Evolutionary conservation across 2,888 invertebrate species (phyloP).

Genomic region (Dioctria rufipes): DNA sequence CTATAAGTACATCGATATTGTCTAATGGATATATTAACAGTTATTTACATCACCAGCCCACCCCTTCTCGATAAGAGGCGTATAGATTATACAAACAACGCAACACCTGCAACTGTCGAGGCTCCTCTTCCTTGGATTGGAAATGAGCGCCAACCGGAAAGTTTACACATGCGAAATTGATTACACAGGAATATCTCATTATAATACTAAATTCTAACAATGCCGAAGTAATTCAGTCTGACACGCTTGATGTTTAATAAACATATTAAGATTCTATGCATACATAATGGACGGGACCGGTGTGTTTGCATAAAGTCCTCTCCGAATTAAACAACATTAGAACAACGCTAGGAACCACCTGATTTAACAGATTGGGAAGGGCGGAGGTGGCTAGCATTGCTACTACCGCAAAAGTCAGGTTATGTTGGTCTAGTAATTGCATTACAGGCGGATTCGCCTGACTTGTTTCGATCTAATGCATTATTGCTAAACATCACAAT

Average conservation of each 20-base stretch:
- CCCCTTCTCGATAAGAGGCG: not conserved
- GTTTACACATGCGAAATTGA: slow-evolving; percentile 44
- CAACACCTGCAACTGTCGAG: not conserved
- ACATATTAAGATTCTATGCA: slow-evolving; percentile 61
- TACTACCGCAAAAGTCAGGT: slow-evolving; percentile 43
- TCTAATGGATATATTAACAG: slow-evolving; percentile 53
- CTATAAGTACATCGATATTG: not conserved
- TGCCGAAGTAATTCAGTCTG: slow-evolving; percentile 60
- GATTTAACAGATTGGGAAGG: not conserved
- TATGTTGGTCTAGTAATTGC: slow-evolving; percentile 41
- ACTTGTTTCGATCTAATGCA: slow-evolving; percentile 42
- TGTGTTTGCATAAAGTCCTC: slow-evolving; percentile 60
- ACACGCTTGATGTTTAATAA: slow-evolving; percentile 62
- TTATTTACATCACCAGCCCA: slow-evolving; percentile 17
- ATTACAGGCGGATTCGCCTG: slow-evolving; percentile 48
- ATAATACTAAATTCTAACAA: slow-evolving; percentile 58
- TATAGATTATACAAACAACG: no score
- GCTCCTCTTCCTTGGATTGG: not conserved
- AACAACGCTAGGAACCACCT: slow-evolving; percentile 35
- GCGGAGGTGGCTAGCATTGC: not conserved
- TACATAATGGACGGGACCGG: slow-evolving; percentile 56
- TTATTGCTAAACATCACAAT: slow-evolving; percentile 31
- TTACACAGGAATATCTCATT: slow-evolving; percentile 52
- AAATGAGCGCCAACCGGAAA: slow-evolving; percentile 15
- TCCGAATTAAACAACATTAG: slow-evolving; percentile 35